phyloP scores from a whole-genome alignment of 2,888 invertebrate species.

The Acanthococcus lagerstroemiae region DNA sequence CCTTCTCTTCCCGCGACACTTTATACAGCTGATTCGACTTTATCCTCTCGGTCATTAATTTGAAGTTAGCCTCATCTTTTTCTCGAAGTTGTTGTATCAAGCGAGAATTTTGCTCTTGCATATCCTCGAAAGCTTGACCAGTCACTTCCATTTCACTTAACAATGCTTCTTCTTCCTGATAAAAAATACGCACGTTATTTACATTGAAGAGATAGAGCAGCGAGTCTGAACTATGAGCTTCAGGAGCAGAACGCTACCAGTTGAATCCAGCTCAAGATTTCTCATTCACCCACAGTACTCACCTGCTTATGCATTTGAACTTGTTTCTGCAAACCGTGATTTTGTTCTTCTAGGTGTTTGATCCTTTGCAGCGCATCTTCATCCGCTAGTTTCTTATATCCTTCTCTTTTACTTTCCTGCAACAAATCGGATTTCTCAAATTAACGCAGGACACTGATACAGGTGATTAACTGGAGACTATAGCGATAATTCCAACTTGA shows the following conservation, averaged over 20 bases:
- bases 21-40: constrained; percentile 94
- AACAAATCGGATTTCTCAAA: no score
- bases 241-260: no score
- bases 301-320: constrained; percentile 73
- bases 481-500: no score
- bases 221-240: no score
- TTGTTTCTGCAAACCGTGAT: constrained; percentile 83
- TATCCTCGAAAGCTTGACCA: constrained; percentile 97
- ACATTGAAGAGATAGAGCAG: background rate
- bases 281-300: no score
- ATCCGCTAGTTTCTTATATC: constrained; percentile 79
- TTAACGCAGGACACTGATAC: no score
- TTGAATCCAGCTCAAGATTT: no score
- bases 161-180: constrained; percentile 85
- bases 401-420: constrained; percentile 71
- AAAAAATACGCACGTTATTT: constrained; percentile 30
- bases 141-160: constrained; percentile 99
- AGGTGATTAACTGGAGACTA: no score
- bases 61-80: constrained; percentile 97
- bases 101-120: constrained; percentile 96
- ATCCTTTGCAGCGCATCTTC: constrained; percentile 91
- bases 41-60: constrained; percentile 93
- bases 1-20: constrained; percentile 85
- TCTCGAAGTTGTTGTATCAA: constrained; percentile 90
- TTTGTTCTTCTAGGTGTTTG: constrained; percentile 86